Conservation (phyloP, 2,888 invertebrate genomes). For the Drosophila pseudotakahashii region DNA sequence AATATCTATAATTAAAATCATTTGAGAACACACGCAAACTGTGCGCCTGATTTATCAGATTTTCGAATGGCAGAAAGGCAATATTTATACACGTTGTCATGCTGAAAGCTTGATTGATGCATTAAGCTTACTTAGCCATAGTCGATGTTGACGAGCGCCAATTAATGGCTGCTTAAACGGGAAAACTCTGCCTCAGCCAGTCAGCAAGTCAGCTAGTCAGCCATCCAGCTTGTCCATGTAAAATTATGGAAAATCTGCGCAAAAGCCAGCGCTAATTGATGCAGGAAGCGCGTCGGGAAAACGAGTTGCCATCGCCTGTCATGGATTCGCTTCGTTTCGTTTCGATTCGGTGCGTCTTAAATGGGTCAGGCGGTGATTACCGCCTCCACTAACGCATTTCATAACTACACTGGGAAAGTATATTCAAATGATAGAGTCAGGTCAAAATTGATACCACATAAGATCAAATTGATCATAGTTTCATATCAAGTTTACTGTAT, state of each 20-base stretch:
- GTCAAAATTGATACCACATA: no score
- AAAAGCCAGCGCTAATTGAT: conserved; percentile 68
- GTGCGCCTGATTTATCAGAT: conserved; percentile 58
- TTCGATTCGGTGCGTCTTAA: conserved; percentile 50
- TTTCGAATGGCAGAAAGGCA: conserved; percentile 51
- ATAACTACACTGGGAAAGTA: conserved; percentile 52
- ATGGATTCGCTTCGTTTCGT: conserved; percentile 39
- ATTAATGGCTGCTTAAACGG: conserved; percentile 59
- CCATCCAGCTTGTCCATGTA: conserved; percentile 46
- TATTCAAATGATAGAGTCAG: neutral
- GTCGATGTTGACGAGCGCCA: conserved; percentile 58
- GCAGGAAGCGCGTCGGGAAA: conserved; percentile 71
- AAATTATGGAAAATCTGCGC: conserved; percentile 61
- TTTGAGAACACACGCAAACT: conserved; percentile 73
- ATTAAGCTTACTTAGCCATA: conserved; percentile 57
- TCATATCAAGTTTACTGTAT: no score
- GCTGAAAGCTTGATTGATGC: conserved; percentile 70
- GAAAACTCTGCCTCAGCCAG: conserved; percentile 34
- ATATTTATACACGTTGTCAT: conserved; percentile 43
- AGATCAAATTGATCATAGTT: no score
- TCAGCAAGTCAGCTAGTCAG: neutral
- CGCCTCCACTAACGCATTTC: conserved; percentile 75
- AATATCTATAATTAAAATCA: conserved; percentile 77
- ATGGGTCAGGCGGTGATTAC: conserved; percentile 69
- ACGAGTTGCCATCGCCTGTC: conserved; percentile 66